phyloP scores from a whole-genome alignment of 2,888 invertebrate species.

The Gymnoscelis rufifasciata region DNA sequence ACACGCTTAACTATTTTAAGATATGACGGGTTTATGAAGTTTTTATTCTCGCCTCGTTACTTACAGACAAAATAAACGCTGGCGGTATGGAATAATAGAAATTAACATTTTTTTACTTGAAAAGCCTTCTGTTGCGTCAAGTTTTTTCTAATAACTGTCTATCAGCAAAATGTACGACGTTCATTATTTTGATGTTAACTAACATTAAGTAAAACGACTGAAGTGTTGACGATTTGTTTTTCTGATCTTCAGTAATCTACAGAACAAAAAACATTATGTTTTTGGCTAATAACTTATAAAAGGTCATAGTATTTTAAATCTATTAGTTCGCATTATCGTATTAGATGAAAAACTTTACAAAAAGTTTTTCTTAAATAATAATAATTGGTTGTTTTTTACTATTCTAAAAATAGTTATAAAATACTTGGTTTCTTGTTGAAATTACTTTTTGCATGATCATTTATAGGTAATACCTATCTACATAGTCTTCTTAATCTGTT shows the following conservation, averaged over 20 bases:
- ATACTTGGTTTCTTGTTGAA: neutral
- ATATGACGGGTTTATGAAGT: slow-evolving; percentile 42
- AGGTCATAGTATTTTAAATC: neutral
- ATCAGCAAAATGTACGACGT: neutral
- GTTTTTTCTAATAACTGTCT: slow-evolving; percentile 11
- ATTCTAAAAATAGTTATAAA: neutral
- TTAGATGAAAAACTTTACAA: neutral
- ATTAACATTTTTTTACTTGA: slow-evolving; percentile 25
- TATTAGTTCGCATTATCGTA: neutral
- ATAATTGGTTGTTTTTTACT: neutral
- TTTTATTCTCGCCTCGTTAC: slow-evolving; percentile 37
- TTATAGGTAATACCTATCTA: no score
- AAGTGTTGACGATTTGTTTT: slow-evolving; percentile 3
- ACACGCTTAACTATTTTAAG: slow-evolving; percentile 42
- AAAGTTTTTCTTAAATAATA: neutral
- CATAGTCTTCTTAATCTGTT: no score
- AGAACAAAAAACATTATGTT: neutral
- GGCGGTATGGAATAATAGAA: slow-evolving; percentile 24
- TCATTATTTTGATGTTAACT: no score
- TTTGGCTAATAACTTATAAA: neutral
- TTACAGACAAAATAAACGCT: slow-evolving; percentile 9
- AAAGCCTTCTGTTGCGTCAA: slow-evolving; percentile 16
- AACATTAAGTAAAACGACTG: no score
- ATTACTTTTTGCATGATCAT: neutral
- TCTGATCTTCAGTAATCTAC: neutral